Percentiles rank a stretch among this genome's conserved stretches.
Conservation (phyloP, 2,113 vertebrate species). For the Trematocara macrostoma region DNA sequence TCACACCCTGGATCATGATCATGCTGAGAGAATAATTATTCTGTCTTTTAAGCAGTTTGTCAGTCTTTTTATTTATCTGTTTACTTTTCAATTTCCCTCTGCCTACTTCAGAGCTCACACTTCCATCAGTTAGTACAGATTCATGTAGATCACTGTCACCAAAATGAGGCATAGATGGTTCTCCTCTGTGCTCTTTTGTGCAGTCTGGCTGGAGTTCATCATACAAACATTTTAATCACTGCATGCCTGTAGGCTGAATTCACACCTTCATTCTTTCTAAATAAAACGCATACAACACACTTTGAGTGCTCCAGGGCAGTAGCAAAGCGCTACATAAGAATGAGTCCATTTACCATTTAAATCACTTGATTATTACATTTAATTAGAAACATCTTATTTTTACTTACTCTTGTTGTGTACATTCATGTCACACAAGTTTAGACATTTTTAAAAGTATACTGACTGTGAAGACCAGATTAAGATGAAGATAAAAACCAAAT, state of each 20-base stretch:
- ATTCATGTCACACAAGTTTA: neutral
- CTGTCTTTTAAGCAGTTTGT: neutral
- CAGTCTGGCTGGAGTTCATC: neutral
- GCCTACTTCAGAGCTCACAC: neutral
- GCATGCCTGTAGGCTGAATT: neutral
- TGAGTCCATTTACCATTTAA: neutral
- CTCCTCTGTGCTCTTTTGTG: neutral
- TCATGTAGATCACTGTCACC: neutral
- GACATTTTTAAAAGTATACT: neutral
- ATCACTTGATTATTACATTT: neutral
- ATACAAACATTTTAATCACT: neutral
- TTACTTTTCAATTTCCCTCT: neutral
- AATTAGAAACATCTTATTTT: neutral
- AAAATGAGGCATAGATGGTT: neutral
- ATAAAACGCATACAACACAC: neutral
- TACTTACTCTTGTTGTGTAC: neutral
- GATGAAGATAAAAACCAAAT: neutral
- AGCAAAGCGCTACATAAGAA: neutral
- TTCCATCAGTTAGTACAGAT: neutral
- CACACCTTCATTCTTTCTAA: neutral
- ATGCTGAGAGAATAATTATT: neutral
- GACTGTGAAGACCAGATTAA: neutral
- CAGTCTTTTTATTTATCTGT: neutral
- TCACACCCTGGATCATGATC: neutral
- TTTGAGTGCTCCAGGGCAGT: neutral